Percentiles rank a stretch among this genome's conserved stretches.
Conservation (phyloP, 2,113 vertebrate genomes). For the Cacatua alba region DNA sequence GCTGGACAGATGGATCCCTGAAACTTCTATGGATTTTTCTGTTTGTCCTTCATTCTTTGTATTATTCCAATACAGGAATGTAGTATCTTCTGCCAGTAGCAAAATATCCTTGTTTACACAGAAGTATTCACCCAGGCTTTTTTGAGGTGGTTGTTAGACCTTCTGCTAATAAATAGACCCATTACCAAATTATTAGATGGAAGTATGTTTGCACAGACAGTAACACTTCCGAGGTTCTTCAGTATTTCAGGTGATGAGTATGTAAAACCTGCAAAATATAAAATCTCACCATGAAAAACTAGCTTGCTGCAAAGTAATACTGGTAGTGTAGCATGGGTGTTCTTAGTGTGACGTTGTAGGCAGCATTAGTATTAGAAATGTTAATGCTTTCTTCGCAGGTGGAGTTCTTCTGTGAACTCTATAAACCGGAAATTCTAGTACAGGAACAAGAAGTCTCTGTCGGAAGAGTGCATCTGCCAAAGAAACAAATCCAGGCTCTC, state of each 20-base stretch:
- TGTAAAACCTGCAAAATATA: neutral
- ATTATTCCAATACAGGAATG: neutral
- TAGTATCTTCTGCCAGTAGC: neutral
- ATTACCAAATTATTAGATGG: neutral
- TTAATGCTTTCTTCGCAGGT: slow-evolving; percentile 73
- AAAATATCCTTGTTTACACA: neutral
- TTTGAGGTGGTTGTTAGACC: neutral
- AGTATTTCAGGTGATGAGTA: neutral
- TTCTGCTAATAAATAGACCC: neutral
- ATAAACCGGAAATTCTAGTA: slow-evolving; percentile 88
- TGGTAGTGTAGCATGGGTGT: accelerated
- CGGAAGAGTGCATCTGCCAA: slow-evolving; percentile 81
- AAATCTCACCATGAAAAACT: neutral
- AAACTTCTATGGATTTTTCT: neutral
- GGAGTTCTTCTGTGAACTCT: slow-evolving; percentile 90
- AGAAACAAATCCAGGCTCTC: slow-evolving; percentile 81
- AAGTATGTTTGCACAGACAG: neutral
- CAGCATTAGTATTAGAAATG: neutral
- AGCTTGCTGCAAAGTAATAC: neutral
- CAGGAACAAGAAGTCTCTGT: slow-evolving; percentile 85
- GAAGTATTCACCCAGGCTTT: neutral
- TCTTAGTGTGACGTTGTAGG: neutral
- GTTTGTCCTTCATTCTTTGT: neutral
- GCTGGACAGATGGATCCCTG: neutral
- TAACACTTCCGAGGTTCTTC: neutral